Evolutionary conservation across 1,140 invertebrate genomes (phyloP).

Genomic region (Holcopasites calliopsidis): DNA sequence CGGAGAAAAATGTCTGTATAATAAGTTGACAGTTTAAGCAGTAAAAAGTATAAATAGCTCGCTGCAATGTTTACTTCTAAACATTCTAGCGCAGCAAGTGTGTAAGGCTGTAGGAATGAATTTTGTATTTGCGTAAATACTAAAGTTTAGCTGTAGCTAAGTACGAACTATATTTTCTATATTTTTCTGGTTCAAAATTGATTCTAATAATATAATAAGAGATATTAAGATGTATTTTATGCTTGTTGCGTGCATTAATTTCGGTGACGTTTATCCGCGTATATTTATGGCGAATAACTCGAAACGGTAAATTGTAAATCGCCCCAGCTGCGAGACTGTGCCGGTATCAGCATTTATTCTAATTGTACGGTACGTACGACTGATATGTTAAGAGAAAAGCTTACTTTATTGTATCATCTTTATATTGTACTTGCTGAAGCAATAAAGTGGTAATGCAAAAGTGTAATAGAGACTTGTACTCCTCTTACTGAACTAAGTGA

Average conservation of each 20-base stretch:
- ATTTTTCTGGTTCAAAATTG: not conserved
- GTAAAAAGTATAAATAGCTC: too few relatives aligned
- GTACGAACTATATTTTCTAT: not conserved
- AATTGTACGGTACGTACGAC: not conserved
- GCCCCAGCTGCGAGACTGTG: slow-evolving; percentile 15
- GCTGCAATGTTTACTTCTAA: too few relatives aligned
- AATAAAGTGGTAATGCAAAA: slow-evolving; percentile 21
- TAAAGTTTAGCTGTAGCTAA: not conserved
- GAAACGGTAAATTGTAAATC: slow-evolving; percentile 1
- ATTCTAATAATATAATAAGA: not conserved
- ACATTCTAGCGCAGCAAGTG: not conserved
- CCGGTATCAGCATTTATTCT: not conserved
- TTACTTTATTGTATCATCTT: slow-evolving; percentile 22
- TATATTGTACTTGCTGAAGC: slow-evolving; percentile 1
- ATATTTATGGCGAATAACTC: not conserved
- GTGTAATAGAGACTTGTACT: too few relatives aligned
- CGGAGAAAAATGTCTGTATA: not conserved
- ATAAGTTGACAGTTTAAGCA: not conserved
- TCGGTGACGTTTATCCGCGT: not conserved
- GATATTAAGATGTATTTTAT: not conserved
- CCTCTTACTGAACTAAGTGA: too few relatives aligned
- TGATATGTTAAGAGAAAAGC: slow-evolving; percentile 3
- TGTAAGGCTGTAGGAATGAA: not conserved
- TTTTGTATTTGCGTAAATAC: not conserved
- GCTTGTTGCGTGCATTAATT: too few relatives aligned